Base-by-base conservation (phyloP, 2,797 vertebrate species). In the Eremophila alpestris region DNA sequence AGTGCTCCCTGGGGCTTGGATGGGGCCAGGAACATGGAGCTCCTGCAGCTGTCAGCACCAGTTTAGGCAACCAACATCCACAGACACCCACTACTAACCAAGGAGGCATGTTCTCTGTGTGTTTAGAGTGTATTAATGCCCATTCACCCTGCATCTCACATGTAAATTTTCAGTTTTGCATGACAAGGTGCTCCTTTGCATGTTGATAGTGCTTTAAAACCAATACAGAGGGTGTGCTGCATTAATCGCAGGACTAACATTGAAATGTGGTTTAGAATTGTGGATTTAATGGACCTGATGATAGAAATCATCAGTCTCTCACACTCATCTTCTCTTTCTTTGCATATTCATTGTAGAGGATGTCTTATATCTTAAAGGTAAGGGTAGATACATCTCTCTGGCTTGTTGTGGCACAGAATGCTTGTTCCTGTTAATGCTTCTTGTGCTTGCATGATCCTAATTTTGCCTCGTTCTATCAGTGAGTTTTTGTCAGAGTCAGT, bases 281-380 rank as follows among this genome's bases (percentile, higher is more conserved):
- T 97, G 96, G 94, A 95, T 97, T 97, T 93, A 97, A 92, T 98
- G 97, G 97, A 98, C 96, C 98, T 97, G 98, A 92, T 97, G 96
- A 86, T 98, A 98, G 98, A 98, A 98, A 96, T 97, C 98, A 98
- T 98, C 97, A 86, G 19, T 90, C 97, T 98, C 98, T 98, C 96
- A 98, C 93, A 95, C 96, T 97, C 96, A 97, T 97, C 97, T 97
- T 98, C 97, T 98, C 98, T 99, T 98, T 99, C 98, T 98, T 98
- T 98, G 98, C 98, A 98, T 98, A 98, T 98, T 98, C 98, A 98
- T 98, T 99, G 97, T 99, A 99, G 99, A 99, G 99, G 99, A 99
- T 99, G 98, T 99, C 99, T 99, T 99, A 99, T 99, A 99, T 99
- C 98, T 98, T 99, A 98, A 99, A 99, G 99, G 99, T 99, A 99